Base-by-base conservation (phyloP, 2,113 vertebrate genomes). In the Pseudonaja textilis region DNA sequence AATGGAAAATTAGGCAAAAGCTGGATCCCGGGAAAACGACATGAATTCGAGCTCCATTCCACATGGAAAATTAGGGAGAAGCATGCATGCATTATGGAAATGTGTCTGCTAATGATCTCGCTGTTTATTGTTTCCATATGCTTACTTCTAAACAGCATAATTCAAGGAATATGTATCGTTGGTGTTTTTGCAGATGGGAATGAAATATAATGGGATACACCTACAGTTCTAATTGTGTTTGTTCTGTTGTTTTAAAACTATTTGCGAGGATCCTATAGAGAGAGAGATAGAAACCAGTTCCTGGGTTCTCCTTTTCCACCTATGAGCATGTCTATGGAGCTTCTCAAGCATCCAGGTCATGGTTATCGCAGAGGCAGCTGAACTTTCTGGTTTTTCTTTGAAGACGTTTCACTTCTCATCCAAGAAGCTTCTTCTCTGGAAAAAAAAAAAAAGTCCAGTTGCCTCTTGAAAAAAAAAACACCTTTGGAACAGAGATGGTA, bases 81-180 rank as follows among this genome's bases (percentile, higher is more conserved):
- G 92, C 96, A 96, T 97, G 96, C 97, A 96, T 96, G 93, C 88
- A 96, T 97, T 96, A 97, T 95, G 93, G 96, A 96, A 96, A 95
- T 95, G 95, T 95, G 95, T 94, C 95, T 93, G 90, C 85, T 97
- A 95, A 95, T 95, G 94, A 94, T 96, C 94, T 95, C 87, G 69
- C 95, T 97, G 95, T 96, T 96, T 96, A 97, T 97, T 94, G 95
- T 95, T 97, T 96, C 96, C 96, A 96, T 97, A 94, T 97, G 97
- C 96, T 97, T 96, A 93, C 95, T 96, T 96, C 96, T 96, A 97
- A 97, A 96, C 93, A 97, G 93, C 93, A 91, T 95, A 96, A 96
- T 95, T 96, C 96, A 96, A 95, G 94, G 94, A 95, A 95, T 50
- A 94, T 26, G 89, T 7, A 93, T 94, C 56, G 18, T 18, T 34